Evolutionary conservation across 2,888 invertebrate species (phyloP), one percentile per base, ranked within the genome.

Genomic region (Cerceris rybyensis): DNA sequence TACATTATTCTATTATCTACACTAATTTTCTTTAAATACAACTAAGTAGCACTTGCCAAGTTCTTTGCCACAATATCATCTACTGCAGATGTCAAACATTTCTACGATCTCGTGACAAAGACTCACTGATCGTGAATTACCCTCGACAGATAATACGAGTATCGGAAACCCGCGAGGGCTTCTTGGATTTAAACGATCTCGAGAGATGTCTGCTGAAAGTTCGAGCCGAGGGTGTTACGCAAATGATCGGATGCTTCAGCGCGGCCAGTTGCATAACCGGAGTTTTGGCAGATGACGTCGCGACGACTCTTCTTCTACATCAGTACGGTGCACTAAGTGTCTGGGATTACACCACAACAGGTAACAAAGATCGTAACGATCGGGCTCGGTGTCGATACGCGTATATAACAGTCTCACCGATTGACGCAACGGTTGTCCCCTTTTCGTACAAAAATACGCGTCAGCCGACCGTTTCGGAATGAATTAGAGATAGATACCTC

Each of bases 201-300:
- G 96, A 97, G 87, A 93, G 94, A 49, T 95, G 95, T 88, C 93
- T 98, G 66, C 94, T 95, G 89, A 94, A 95, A 83, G 94, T 95
- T 86, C 94, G 95, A 16, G 93, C 93, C 17, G 93, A 93, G 13
- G 95, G 95, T n/a, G 78, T 87, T 66, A 93, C 95, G 74, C 94
- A 94, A 87, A 93, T 98, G 92, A 95, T 98, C 65, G 98, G 98
- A 0, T 96, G 96, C 91, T 98, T 98, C 92, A 95, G 96, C 39
- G 97, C 97, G 0, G 97, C 97, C 1, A 97, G 97, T 28, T 97
- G 97, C 90, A 94, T 98, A n/a, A 97, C 98, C 0, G 98, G 98
- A 7, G 95, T 97, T n/a, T 90, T 98, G 49, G 95, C 96, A 55
- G 97, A 98, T 92, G 97, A 97, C 87, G 95, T 97, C 2, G 95